Evolutionary conservation across 2,888 invertebrate genomes (phyloP).

Genomic region (Trissolcus japonicus): DNA sequence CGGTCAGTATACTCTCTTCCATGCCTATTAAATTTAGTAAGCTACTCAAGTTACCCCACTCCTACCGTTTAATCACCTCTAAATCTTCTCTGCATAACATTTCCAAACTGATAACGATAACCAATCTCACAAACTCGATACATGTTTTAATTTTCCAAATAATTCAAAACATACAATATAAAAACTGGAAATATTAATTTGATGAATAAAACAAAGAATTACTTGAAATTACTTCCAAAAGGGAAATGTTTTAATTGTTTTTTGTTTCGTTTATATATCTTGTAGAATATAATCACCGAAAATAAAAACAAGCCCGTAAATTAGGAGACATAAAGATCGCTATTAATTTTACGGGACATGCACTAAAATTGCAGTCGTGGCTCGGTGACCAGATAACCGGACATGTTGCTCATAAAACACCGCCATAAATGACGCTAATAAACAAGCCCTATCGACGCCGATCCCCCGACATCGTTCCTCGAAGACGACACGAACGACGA

Average conservation of each 20-base stretch:
- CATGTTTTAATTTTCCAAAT: no score
- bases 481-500: constrained; percentile 41
- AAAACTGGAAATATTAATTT: neutral
- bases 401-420: constrained; percentile 37
- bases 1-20: constrained; percentile 79
- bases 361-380: constrained; percentile 19
- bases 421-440: constrained; percentile 46
- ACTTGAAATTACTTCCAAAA: no score
- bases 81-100: no score
- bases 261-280: no score
- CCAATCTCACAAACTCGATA: neutral
- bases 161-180: no score
- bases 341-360: constrained; percentile 9
- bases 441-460: constrained; percentile 31
- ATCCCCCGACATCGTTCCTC: constrained; percentile 35
- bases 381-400: constrained; percentile 11
- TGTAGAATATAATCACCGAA: no score
- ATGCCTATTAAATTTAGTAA: constrained; percentile 41
- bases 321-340: neutral
- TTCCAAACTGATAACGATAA: no score
- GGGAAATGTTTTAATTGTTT: no score
- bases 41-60: constrained; percentile 7
- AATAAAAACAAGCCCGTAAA: neutral
- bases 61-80: no score
- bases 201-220: no score